These are phyloP conservation scores for Drosophila anomelani DNA, from an alignment of 2,888 invertebrate genomes.

Conservation along the genomic window DNA sequence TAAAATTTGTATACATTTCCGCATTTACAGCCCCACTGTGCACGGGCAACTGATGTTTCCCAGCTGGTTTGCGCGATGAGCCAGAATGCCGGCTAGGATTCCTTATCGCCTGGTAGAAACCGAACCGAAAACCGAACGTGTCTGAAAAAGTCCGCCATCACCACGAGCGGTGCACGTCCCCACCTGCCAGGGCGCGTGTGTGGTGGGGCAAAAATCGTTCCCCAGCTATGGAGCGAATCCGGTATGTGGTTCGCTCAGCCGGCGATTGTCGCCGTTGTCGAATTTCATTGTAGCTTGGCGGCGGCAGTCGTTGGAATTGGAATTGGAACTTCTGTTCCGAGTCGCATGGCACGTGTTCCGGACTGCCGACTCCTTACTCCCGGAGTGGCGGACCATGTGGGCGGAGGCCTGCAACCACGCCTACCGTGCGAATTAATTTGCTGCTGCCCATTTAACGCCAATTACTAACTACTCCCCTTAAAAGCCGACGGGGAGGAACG, in stretches of 20 bases:
- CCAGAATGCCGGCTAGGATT: conserved; percentile 9
- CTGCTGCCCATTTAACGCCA: conserved; percentile 53
- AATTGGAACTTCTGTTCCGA: conserved; percentile 60
- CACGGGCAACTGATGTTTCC: conserved; percentile 7
- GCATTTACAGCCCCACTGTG: conserved; percentile 15
- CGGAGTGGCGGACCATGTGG: conserved; percentile 54
- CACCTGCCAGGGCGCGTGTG: conserved; percentile 69
- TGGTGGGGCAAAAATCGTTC: conserved; percentile 62
- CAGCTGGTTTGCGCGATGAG: conserved; percentile 20
- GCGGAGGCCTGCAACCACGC: conserved; percentile 80
- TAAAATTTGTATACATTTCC: background rate
- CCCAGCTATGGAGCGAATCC: conserved; percentile 54
- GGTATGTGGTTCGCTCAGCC: conserved; percentile 24
- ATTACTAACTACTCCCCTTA: conserved; percentile 57
- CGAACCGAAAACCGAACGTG: conserved; percentile 79
- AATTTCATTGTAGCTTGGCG: conserved; percentile 28
- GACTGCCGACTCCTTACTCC: conserved; percentile 8
- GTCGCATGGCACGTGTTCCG: conserved; percentile 42
- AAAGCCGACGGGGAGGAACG: conserved; percentile 32
- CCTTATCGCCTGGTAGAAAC: conserved; percentile 71
- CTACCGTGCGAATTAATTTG: conserved; percentile 76
- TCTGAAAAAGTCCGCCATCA: conserved; percentile 76
- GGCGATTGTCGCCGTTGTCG: conserved; percentile 35
- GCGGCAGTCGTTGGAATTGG: conserved; percentile 33
- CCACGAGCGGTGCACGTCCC: conserved; percentile 52